Evolutionary conservation across 2,113 vertebrate genomes (phyloP).

Genomic region (Smithornis capensis): DNA sequence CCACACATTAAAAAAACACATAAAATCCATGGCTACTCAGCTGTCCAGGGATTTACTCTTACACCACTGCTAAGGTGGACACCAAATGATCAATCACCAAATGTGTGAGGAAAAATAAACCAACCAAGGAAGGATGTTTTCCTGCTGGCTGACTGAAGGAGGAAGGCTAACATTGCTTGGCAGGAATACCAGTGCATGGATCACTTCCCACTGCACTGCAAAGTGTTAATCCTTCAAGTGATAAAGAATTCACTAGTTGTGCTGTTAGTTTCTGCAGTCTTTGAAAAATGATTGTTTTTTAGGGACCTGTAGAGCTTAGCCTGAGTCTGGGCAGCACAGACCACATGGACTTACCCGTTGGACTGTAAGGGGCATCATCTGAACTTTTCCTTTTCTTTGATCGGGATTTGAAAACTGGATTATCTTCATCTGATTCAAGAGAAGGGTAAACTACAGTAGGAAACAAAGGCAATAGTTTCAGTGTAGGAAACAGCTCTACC

Average conservation of each 20-base stretch:
- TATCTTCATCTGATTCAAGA: slow-evolving; percentile 96
- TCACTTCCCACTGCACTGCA: not conserved
- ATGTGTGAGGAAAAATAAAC: not conserved
- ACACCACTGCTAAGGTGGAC: not conserved
- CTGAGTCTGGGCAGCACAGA: not conserved
- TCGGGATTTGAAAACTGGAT: slow-evolving; percentile 97
- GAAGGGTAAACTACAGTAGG: slow-evolving; percentile 89
- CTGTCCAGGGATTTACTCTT: not conserved
- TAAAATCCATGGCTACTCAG: not conserved
- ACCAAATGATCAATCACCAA: not conserved
- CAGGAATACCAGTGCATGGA: accelerated
- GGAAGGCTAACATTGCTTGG: not conserved
- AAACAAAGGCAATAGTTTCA: slow-evolving; percentile 11
- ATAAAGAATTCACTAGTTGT: not conserved
- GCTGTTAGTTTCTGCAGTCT: not conserved
- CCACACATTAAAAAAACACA: too few species aligned
- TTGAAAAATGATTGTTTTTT: not conserved
- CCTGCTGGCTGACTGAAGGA: not conserved
- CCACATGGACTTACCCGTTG: slow-evolving; percentile 80
- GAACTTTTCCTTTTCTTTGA: slow-evolving; percentile 99
- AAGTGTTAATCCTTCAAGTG: not conserved
- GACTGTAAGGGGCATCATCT: slow-evolving; percentile 96
- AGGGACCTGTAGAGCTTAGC: not conserved
- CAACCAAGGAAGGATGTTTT: not conserved
- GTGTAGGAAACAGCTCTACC: not conserved